phyloP scores from a whole-genome alignment of 1,140 invertebrate genomes.

The Scaptomyza montana region DNA sequence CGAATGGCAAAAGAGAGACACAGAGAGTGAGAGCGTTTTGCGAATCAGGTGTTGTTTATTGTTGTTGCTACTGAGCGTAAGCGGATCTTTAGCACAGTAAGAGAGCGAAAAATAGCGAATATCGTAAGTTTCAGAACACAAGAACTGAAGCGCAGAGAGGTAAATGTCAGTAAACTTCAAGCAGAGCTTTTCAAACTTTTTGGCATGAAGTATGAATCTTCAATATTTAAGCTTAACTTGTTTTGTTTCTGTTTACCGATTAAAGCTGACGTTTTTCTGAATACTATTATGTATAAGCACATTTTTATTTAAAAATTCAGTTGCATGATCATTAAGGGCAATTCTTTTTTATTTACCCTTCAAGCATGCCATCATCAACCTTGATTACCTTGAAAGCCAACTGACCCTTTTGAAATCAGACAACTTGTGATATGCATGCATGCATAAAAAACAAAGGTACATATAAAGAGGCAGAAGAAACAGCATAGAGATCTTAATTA shows the following conservation, averaged over 20 bases:
- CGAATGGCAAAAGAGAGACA: no score
- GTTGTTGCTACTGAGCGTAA: background rate
- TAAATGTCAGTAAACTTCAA: background rate
- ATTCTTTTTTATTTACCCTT: slow-evolving; percentile 34
- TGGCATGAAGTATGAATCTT: background rate
- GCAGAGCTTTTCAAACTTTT: background rate
- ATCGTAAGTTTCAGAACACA: slow-evolving; percentile 2
- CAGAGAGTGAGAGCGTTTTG: slow-evolving; percentile 4
- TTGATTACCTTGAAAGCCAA: slow-evolving; percentile 68
- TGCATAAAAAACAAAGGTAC: background rate
- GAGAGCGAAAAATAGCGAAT: slow-evolving; percentile 20
- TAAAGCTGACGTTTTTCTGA: background rate
- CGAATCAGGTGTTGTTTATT: slow-evolving; percentile 43
- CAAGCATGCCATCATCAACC: slow-evolving; percentile 57
- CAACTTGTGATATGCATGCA: slow-evolving; percentile 6
- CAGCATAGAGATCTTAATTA: slow-evolving; percentile 52
- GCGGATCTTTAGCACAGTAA: slow-evolving; percentile 14
- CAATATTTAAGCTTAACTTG: background rate
- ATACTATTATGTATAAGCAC: background rate
- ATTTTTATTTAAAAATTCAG: slow-evolving; percentile 17
- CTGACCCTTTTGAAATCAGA: slow-evolving; percentile 53
- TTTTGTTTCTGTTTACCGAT: slow-evolving; percentile 6
- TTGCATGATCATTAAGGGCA: slow-evolving; percentile 63
- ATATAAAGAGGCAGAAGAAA: background rate
- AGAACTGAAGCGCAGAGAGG: background rate